phyloP scores from a whole-genome alignment of 2,113 vertebrate species.

The Pangasianodon hypophthalmus region DNA sequence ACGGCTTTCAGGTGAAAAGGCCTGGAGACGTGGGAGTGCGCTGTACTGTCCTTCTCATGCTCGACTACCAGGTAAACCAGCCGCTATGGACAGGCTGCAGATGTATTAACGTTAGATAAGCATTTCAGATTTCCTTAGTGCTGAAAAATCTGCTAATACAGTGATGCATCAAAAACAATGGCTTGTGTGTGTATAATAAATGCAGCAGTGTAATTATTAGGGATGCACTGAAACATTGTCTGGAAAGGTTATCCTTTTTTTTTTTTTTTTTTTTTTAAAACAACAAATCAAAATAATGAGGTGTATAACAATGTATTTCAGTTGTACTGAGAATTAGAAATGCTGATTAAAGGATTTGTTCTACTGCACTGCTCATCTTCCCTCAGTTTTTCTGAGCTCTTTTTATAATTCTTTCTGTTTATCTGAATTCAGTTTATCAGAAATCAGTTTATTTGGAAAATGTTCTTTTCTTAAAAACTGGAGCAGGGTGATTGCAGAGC shows the following conservation, averaged over 20 bases:
- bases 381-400: not conserved
- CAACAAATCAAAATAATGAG: too few relatives aligned
- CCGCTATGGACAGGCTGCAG: not conserved
- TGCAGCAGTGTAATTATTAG: too few relatives aligned
- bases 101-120: not conserved
- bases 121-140: not conserved
- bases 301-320: not conserved
- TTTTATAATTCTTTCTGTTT: not conserved
- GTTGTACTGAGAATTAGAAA: not conserved
- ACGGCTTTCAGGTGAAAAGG: constrained; percentile 99
- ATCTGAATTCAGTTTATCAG: not conserved
- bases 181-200: not conserved
- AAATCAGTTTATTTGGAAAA: not conserved
- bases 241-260: too few relatives aligned
- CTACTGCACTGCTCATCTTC: not conserved
- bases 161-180: not conserved
- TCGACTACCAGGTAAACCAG: constrained; percentile 90
- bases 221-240: too few relatives aligned
- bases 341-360: not conserved
- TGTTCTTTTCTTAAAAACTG: not conserved
- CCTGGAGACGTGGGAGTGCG: constrained; percentile 96
- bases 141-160: not conserved
- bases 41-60: constrained; percentile 97
- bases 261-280: too few relatives aligned
- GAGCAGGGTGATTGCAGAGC: not conserved